phyloP scores from a whole-genome alignment of 23 tunicate genomes.

The Corella eumyota region DNA sequence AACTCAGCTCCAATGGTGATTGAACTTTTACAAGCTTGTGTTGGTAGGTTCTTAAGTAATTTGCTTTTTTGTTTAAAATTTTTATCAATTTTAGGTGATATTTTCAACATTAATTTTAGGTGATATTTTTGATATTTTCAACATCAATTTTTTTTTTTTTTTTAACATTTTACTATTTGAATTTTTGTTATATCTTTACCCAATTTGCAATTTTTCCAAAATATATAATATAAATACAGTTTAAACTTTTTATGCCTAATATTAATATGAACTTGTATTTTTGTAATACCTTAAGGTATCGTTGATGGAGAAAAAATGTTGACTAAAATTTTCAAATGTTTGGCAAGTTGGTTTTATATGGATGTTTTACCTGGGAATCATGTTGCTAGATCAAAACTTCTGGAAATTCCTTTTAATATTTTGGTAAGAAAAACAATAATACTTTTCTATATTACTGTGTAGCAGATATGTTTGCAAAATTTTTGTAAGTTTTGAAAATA shows the following conservation, averaged over 20 bases:
- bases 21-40: constrained; percentile 64
- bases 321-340: constrained; percentile 69
- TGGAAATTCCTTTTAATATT: constrained; percentile 64
- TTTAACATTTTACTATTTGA: too few species aligned
- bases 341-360: constrained; percentile 93
- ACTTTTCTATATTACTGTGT: neutral
- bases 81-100: too few species aligned
- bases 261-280: neutral
- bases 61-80: neutral
- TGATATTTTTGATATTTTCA: too few species aligned
- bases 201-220: neutral
- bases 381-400: constrained; percentile 74
- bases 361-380: constrained; percentile 84
- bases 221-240: neutral
- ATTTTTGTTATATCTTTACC: neutral
- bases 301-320: constrained; percentile 44
- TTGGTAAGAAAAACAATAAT: constrained; percentile 37
- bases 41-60: constrained; percentile 19
- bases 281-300: constrained; percentile 13
- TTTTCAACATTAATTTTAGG: too few species aligned
- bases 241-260: too few species aligned
- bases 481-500: too few species aligned
- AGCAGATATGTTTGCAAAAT: neutral
- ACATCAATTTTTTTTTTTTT: too few species aligned
- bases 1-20: constrained; percentile 87